Evolutionary conservation across 2,888 invertebrate species (phyloP).

Genomic region (Ectemnius lituratus): DNA sequence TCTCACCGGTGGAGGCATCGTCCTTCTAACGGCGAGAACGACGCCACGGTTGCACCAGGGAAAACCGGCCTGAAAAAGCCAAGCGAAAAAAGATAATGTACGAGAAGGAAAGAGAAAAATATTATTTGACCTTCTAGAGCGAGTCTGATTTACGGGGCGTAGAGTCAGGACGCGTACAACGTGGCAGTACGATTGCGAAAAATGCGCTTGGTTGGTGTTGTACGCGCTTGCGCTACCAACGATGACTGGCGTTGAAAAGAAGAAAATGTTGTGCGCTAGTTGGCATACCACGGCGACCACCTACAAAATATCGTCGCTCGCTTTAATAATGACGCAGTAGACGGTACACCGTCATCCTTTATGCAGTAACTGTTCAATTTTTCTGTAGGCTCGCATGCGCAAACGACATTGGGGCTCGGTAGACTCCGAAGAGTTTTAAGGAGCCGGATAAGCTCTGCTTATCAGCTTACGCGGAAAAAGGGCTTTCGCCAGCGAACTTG

Average conservation of each 20-base stretch:
- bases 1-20: background rate
- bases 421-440: constrained; percentile 21
- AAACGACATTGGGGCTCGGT: background rate
- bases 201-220: background rate
- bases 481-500: background rate
- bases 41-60: background rate
- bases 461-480: constrained; percentile 15
- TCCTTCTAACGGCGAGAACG: background rate
- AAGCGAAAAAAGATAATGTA: background rate
- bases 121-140: constrained; percentile 1
- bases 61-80: background rate
- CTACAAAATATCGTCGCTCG: background rate
- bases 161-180: background rate
- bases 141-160: background rate
- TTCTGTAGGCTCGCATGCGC: background rate
- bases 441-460: constrained; percentile 26
- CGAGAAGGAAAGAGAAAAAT: constrained; percentile 2
- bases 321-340: background rate
- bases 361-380: background rate
- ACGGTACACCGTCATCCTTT: constrained; percentile 1
- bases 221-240: background rate
- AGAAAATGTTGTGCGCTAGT: no score
- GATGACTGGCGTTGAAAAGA: background rate
- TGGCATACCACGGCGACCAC: background rate
- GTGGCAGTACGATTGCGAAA: background rate